phyloP scores from a whole-genome alignment of 2,797 vertebrate genomes.

The Sciurus carolinensis region DNA sequence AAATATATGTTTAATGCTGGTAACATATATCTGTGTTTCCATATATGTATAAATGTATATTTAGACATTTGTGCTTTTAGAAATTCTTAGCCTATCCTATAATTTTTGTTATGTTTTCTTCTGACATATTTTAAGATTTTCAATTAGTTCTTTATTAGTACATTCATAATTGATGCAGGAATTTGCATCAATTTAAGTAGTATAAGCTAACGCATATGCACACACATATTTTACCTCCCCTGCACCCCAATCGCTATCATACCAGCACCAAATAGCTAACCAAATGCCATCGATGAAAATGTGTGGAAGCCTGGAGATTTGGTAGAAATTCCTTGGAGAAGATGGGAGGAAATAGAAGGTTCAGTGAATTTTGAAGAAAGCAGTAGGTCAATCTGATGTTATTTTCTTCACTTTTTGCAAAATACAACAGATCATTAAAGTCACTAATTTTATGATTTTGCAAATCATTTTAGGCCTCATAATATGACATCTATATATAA shows the following conservation, averaged over 20 bases:
- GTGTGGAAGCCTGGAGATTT: not conserved
- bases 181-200: not conserved
- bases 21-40: not conserved
- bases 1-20: not conserved
- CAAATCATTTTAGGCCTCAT: not conserved
- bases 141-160: constrained; percentile 32
- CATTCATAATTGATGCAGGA: not conserved
- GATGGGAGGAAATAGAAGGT: not conserved
- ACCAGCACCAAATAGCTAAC: not conserved
- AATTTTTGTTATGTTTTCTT: constrained; percentile 10
- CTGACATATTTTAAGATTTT: not conserved
- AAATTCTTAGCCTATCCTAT: not conserved
- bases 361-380: not conserved
- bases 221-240: not conserved
- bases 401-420: not conserved
- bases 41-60: not conserved
- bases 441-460: not conserved
- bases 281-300: not conserved
- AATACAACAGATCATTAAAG: not conserved
- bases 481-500: not conserved
- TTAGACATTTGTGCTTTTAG: not conserved
- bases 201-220: not conserved
- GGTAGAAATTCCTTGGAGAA: not conserved
- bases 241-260: not conserved
- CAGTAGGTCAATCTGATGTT: no score